A percentile compares a stretch with the other conserved stretches of the same genome.
These are phyloP conservation scores for Coleophora deauratella DNA, from an alignment of 2,888 invertebrate species.

Conservation along the genomic window DNA sequence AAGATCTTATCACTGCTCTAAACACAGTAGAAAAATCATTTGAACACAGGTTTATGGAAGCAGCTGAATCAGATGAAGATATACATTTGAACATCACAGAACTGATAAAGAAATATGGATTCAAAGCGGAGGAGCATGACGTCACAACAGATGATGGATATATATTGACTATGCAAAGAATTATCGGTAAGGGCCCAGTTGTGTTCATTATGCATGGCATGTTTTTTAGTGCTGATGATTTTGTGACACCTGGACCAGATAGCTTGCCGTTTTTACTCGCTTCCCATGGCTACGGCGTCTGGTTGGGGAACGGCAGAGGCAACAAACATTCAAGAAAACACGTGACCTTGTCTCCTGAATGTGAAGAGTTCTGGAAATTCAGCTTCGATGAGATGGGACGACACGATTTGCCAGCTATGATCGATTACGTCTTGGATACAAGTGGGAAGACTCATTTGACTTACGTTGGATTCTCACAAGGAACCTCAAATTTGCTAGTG, in stretches of 20 bases:
- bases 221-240: conserved; percentile 48
- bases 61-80: conserved; percentile 25
- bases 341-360: conserved; percentile 31
- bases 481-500: conserved; percentile 49
- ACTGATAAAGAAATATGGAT: conserved; percentile 40
- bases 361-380: conserved; percentile 75
- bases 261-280: conserved; percentile 64
- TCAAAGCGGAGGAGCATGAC: conserved; percentile 30
- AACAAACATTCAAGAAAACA: conserved; percentile 78
- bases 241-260: conserved; percentile 37
- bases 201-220: conserved; percentile 54
- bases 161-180: conserved; percentile 35
- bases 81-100: conserved; percentile 25
- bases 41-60: too few species aligned
- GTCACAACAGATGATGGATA: conserved; percentile 46
- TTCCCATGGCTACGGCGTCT: conserved; percentile 80
- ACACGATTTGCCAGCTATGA: conserved; percentile 46
- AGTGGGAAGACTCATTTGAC: conserved; percentile 35
- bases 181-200: conserved; percentile 35
- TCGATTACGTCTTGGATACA: conserved; percentile 41
- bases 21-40: too few species aligned
- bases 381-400: conserved; percentile 79
- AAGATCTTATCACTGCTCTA: too few species aligned
- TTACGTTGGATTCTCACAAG: conserved; percentile 58
- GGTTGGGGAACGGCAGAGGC: conserved; percentile 87